A percentile compares a stretch with the other conserved stretches of the same genome.
Conservation (phyloP, 2,888 invertebrate genomes). For the Emmelina monodactyla region DNA sequence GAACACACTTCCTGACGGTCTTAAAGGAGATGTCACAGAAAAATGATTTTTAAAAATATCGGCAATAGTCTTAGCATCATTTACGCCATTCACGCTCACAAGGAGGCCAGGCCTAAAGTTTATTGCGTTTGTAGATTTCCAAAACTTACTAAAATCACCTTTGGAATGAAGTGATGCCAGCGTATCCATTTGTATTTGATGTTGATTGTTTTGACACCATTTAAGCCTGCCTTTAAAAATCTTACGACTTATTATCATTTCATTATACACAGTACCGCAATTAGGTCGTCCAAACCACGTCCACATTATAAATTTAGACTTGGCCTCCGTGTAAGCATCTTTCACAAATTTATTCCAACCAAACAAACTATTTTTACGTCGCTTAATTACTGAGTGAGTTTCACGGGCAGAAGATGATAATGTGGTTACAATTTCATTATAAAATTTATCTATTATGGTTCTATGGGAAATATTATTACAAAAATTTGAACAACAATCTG, state of each 20-base stretch:
- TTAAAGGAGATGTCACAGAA: constrained; percentile 2
- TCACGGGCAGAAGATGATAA: constrained; percentile 6
- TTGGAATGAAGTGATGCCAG: constrained; percentile 7
- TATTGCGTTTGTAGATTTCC: constrained; percentile 10
- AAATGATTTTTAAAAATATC: constrained; percentile 8
- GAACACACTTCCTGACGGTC: not conserved
- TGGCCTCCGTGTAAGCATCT: constrained; percentile 14
- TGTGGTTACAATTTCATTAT: constrained; percentile 11
- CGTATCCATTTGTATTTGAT: constrained; percentile 12
- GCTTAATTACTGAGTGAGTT: not conserved
- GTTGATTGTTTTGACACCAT: constrained; percentile 10
- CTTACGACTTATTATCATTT: constrained; percentile 8
- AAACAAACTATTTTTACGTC: not conserved
- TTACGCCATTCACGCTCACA: constrained; percentile 9
- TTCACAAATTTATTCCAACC: constrained; percentile 18
- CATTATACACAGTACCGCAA: constrained; percentile 4
- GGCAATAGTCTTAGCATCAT: constrained; percentile 6
- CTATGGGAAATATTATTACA: constrained; percentile 10
- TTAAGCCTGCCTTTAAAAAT: constrained; percentile 13
- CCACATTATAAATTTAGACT: constrained; percentile 13
- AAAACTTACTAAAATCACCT: constrained; percentile 10
- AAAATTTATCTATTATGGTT: constrained; percentile 11
- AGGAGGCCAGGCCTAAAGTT: constrained; percentile 7
- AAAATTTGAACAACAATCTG: not conserved
- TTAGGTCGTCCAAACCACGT: constrained; percentile 9